phyloP scores from a whole-genome alignment of 2,888 invertebrate genomes.

The Thalpophila matura region DNA sequence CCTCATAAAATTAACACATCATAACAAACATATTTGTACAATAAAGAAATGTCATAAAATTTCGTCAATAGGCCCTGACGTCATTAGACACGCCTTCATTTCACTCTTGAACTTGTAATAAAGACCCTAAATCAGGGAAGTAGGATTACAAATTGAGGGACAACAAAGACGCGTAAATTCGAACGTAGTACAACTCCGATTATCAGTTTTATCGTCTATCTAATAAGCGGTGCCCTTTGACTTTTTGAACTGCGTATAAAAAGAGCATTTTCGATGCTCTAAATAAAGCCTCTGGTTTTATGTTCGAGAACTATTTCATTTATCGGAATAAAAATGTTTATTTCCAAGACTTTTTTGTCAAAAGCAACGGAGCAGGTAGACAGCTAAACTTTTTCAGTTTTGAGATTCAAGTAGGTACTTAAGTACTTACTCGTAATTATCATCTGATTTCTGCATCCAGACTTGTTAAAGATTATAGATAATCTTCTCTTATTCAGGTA shows the following conservation, averaged over 20 bases:
- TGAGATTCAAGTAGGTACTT: no score
- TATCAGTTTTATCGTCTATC: slow-evolving; percentile 1
- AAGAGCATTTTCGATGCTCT: not conserved
- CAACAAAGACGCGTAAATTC: slow-evolving; percentile 5
- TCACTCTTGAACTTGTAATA: not conserved
- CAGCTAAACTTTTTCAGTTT: no score
- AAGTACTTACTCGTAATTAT: no score
- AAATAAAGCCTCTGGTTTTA: no score
- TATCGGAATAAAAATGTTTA: no score
- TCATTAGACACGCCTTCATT: slow-evolving; percentile 36
- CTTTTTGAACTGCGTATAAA: not conserved
- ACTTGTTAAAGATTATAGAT: no score
- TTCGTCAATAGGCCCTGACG: slow-evolving; percentile 35
- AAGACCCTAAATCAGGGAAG: accelerated
- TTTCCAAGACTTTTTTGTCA: no score
- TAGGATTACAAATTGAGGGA: slow-evolving; percentile 19
- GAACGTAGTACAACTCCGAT: not conserved
- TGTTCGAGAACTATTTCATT: no score
- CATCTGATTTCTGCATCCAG: no score
- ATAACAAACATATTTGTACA: slow-evolving; percentile 7
- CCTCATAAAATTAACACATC: slow-evolving; percentile 8
- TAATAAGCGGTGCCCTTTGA: not conserved
- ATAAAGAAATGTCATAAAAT: slow-evolving; percentile 9
- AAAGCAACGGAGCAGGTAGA: no score
- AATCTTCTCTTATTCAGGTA: no score